phyloP scores from a whole-genome alignment of 2,113 vertebrate species.

The Halcyon malimbica region DNA sequence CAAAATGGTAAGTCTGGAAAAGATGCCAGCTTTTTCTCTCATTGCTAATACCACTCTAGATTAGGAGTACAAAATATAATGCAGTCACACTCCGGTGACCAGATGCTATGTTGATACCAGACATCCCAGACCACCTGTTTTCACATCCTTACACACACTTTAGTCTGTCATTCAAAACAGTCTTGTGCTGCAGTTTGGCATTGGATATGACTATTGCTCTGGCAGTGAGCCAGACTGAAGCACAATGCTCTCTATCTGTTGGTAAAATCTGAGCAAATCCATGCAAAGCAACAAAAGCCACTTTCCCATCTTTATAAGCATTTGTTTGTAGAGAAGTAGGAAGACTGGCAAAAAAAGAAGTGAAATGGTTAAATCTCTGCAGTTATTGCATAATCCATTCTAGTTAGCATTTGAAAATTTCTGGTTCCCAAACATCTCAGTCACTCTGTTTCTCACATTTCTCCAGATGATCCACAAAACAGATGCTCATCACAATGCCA shows the following conservation, averaged over 20 bases:
- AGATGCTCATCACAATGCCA: not conserved
- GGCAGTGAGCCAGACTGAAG: slow-evolving; percentile 53
- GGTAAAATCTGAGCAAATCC: not conserved
- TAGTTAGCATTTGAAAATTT: not conserved
- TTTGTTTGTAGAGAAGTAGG: not conserved
- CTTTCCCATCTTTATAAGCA: not conserved
- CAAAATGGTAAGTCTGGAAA: slow-evolving; percentile 5
- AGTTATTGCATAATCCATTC: not conserved
- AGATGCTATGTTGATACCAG: slow-evolving; percentile 74
- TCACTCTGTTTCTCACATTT: not conserved
- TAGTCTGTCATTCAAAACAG: slow-evolving; percentile 71
- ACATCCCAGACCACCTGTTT: slow-evolving; percentile 80
- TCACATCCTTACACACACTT: slow-evolving; percentile 52
- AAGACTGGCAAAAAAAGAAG: not conserved
- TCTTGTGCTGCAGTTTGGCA: slow-evolving; percentile 55
- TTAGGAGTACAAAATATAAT: slow-evolving; percentile 28
- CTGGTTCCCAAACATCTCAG: not conserved
- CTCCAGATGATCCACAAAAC: not conserved
- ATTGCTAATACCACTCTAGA: slow-evolving; percentile 7
- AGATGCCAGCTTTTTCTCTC: not conserved
- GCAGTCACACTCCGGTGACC: slow-evolving; percentile 67
- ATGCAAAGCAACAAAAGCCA: not conserved
- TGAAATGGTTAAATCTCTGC: not conserved
- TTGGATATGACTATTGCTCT: slow-evolving; percentile 47
- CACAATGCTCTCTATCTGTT: not conserved